A percentile compares a stretch with the other conserved stretches of the same genome.
Evolutionary conservation across 53 echinoderm and acorn worm genomes (phyloP).

Genomic region (Actinopyga echinites): DNA sequence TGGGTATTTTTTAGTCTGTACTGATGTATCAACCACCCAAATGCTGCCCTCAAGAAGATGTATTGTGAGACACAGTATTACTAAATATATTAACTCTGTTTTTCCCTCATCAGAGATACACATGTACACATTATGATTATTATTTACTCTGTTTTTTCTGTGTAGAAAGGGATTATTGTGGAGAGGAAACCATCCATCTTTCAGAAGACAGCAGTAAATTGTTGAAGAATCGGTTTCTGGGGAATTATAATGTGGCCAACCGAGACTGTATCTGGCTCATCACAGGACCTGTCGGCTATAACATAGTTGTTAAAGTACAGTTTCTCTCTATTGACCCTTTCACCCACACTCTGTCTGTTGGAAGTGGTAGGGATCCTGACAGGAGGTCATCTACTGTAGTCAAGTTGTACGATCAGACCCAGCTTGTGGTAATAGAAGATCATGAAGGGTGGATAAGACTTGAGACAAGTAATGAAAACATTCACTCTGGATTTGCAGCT

Average conservation of each 20-base stretch:
- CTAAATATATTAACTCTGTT: no score
- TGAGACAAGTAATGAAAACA: neutral
- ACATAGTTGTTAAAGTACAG: neutral
- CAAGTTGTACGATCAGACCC: neutral
- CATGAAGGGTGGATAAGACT: slow-evolving; percentile 14
- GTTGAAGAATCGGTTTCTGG: neutral
- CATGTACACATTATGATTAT: no score
- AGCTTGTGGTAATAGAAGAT: neutral
- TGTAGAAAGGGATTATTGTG: slow-evolving; percentile 1
- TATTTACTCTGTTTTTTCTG: no score
- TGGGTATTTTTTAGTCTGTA: no score
- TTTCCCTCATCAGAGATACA: no score
- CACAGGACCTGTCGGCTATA: neutral
- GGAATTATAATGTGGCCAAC: neutral
- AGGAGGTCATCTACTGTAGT: neutral
- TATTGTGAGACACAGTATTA: no score
- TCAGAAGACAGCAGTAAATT: neutral
- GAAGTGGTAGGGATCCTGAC: slow-evolving; percentile 6
- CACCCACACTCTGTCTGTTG: slow-evolving; percentile 15
- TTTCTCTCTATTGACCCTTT: neutral
- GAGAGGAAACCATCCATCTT: neutral
- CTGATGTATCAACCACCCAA: no score
- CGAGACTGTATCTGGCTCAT: slow-evolving; percentile 20
- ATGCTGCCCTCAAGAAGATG: no score
- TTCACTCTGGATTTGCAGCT: neutral